phyloP scores from a whole-genome alignment of 2,888 invertebrate species.

The Arge pagana region DNA sequence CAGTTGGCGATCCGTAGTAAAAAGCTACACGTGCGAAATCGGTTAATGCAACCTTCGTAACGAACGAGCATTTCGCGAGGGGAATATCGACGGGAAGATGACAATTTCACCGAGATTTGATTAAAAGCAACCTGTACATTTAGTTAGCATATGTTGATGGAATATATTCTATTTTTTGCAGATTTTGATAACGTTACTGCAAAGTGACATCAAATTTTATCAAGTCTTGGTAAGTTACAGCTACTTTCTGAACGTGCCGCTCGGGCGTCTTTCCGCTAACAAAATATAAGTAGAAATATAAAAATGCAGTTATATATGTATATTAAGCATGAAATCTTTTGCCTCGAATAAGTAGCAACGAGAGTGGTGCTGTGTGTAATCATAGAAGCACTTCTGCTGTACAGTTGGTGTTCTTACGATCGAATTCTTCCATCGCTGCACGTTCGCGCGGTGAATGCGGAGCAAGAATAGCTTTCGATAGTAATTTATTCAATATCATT shows the following conservation, averaged over 20 bases:
- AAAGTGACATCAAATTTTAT: no score
- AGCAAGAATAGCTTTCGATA: neutral
- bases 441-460: neutral
- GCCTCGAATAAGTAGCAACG: slow-evolving; percentile 1
- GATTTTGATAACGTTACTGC: neutral
- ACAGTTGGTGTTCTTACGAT: neutral
- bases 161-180: neutral
- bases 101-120: no score
- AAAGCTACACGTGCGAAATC: no score
- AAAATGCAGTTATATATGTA: slow-evolving; percentile 9
- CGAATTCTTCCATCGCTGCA: neutral
- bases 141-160: no score
- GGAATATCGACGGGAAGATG: no score
- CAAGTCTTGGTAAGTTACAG: no score
- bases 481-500: slow-evolving; percentile 1
- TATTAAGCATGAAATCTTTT: slow-evolving; percentile 9
- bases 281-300: slow-evolving; percentile 13
- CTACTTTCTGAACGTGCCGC: neutral
- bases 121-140: no score
- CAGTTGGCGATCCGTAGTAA: no score
- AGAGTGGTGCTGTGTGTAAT: neutral
- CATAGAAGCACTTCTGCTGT: no score
- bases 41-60: no score
- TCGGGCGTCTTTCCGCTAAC: neutral
- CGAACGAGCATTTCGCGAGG: no score